These are phyloP conservation scores for Galbula dea DNA, from an alignment of 2,113 vertebrate genomes.

Conservation along the genomic window DNA sequence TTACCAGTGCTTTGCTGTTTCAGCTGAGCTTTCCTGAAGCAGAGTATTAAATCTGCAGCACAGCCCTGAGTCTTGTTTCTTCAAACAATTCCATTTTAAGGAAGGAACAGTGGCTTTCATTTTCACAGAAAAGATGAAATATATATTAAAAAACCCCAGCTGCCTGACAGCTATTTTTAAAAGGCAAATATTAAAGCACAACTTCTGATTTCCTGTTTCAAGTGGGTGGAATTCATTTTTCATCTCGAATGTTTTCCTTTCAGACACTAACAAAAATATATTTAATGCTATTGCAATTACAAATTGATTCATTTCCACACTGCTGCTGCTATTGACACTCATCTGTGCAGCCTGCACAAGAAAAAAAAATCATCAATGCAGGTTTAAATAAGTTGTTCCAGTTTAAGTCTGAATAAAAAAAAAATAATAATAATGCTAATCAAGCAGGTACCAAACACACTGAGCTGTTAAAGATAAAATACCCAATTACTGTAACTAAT, in stretches of 20 bases:
- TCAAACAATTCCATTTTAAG: not conserved
- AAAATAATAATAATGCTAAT: too few species aligned
- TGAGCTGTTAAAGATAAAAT: not conserved
- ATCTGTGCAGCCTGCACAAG: not conserved
- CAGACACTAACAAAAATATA: slow-evolving; percentile 8
- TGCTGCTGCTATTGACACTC: not conserved
- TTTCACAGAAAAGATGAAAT: not conserved
- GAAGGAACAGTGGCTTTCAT: not conserved
- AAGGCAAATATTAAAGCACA: not conserved
- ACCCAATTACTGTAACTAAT: not conserved
- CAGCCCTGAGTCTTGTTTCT: not conserved
- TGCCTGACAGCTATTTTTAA: slow-evolving; percentile 24
- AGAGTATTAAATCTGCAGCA: not conserved
- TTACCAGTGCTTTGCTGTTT: not conserved
- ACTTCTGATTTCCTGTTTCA: slow-evolving; percentile 14
- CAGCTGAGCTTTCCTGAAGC: not conserved
- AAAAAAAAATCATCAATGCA: not conserved
- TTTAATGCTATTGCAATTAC: slow-evolving; percentile 26
- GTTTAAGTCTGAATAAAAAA: not conserved
- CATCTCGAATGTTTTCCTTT: slow-evolving; percentile 23
- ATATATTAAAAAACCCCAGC: not conserved
- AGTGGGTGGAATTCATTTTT: slow-evolving; percentile 48
- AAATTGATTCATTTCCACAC: slow-evolving; percentile 39
- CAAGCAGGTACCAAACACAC: not conserved
- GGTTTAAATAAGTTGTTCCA: slow-evolving; percentile 16